Evolutionary conservation across 1,140 invertebrate species (phyloP).

Genomic region (Zaprionus inermis): DNA sequence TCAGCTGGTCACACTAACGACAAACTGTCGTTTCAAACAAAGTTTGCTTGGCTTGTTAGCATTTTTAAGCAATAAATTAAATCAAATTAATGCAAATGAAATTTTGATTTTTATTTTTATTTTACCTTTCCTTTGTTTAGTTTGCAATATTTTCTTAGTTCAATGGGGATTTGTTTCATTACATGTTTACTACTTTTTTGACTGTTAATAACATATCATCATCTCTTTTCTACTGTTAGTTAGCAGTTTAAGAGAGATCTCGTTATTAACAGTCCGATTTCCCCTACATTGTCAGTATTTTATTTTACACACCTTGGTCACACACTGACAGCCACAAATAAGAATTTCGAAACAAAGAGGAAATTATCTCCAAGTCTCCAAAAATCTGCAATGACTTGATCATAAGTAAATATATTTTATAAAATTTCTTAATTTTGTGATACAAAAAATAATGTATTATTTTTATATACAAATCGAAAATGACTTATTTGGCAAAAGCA

Average conservation of each 20-base stretch:
- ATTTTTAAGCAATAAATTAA: neutral
- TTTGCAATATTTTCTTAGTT: neutral
- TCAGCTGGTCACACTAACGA: constrained; percentile 10
- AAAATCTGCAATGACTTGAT: neutral
- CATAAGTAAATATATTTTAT: neutral
- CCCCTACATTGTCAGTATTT: constrained; percentile 26
- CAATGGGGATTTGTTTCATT: neutral
- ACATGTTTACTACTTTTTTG: neutral
- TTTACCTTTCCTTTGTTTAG: neutral
- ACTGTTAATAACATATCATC: neutral
- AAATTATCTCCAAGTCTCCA: neutral
- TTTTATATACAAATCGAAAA: neutral
- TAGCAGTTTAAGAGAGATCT: constrained; percentile 14
- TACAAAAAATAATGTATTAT: neutral
- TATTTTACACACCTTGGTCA: constrained; percentile 6
- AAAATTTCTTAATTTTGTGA: neutral
- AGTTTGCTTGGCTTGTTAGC: neutral
- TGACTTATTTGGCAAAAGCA: neutral
- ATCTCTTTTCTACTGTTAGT: constrained; percentile 14
- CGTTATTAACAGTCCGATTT: neutral
- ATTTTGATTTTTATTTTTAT: neutral
- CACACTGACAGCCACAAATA: neutral
- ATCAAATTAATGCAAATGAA: neutral
- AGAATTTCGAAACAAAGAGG: constrained; percentile 1
- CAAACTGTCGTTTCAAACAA: neutral